Evolutionary conservation across 1,140 invertebrate genomes (phyloP).

Genomic region (Leptestheria dahalacensis): DNA sequence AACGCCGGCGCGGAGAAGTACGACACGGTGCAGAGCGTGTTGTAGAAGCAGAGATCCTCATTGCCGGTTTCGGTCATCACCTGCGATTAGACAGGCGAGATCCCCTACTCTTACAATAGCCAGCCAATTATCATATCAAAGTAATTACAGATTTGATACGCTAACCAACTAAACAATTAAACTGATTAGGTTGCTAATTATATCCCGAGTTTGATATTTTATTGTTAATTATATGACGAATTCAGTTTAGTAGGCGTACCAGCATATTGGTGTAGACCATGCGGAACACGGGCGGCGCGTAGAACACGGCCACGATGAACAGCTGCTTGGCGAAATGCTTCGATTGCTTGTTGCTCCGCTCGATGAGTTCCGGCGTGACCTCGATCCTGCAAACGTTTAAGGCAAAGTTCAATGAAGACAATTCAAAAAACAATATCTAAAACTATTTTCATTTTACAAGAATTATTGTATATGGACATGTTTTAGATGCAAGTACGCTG

Average conservation of each 20-base stretch:
- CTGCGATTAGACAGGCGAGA: conserved; percentile 31
- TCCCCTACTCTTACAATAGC: background rate
- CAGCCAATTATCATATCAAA: background rate
- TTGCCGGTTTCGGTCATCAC: conserved; percentile 62
- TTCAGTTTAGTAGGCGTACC: background rate
- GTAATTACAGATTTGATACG: background rate
- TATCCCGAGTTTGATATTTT: too few species aligned
- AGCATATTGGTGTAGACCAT: background rate
- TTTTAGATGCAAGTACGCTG: too few species aligned
- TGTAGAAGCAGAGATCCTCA: conserved; percentile 83
- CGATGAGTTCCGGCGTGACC: too few species aligned
- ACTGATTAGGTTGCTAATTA: too few species aligned
- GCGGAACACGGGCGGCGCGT: background rate
- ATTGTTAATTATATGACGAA: background rate
- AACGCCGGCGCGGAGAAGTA: conserved; percentile 36
- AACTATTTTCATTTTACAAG: too few species aligned
- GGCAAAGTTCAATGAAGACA: too few species aligned
- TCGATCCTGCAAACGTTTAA: too few species aligned
- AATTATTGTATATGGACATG: too few species aligned
- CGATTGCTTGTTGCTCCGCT: too few species aligned
- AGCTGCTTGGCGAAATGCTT: background rate
- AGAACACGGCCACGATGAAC: conserved; percentile 6
- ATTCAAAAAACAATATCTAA: too few species aligned
- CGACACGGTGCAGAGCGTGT: conserved; percentile 69
- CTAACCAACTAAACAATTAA: too few species aligned